Base-by-base conservation (phyloP, 2,113 vertebrate genomes). In the Gorsachius goisagi region DNA sequence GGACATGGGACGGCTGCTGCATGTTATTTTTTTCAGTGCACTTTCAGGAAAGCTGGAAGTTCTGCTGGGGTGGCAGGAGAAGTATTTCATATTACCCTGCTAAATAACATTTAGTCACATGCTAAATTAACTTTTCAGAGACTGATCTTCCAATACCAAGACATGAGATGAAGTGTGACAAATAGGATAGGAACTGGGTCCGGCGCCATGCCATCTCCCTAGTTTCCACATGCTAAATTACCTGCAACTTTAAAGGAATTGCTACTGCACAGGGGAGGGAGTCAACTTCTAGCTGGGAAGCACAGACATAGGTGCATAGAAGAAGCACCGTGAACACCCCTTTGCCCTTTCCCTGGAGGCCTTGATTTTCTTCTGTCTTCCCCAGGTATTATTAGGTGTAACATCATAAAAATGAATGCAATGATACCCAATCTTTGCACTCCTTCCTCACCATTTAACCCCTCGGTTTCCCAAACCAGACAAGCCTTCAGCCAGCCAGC, bases 91-190 rank as follows among this genome's bases (percentile, higher is more conserved):
- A 8, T n/a, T 17, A 67, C 10, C 4, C 23, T 35, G 21, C 27
- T 77, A 63, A 89, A 71, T 67, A 93, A 87, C 37, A 71, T 60
- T 47, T 37, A 85, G 17, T 63, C 37, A 67, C 33, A 66, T 82
- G 44, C 74, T 78, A 72, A 67, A 81, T 41, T 76, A 71, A 55
- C n/a, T 67, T 89, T 69, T 89, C 74, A 52, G 73, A 82, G 44
- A 41, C 60, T 44, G 44, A 78, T 85, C 28, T 95, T 87, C n/a
- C 67, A 66, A 59, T 21, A 53, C 6, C 8, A 78, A 69, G 27
- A 52, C 33, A 73, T 17, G 18, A 95, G 32, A 63, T 23, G 19
- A 86, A 94, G 39, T 6, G 15, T 39, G 49, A 86, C 20, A 72
- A 78, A 49, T 35, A 52, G 66, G 15, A 56, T 1, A 80, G 76